Percentiles rank a stretch among this genome's conserved stretches.
Evolutionary conservation across 2,888 invertebrate species (phyloP).

Genomic region (Serripes groenlandicus): DNA sequence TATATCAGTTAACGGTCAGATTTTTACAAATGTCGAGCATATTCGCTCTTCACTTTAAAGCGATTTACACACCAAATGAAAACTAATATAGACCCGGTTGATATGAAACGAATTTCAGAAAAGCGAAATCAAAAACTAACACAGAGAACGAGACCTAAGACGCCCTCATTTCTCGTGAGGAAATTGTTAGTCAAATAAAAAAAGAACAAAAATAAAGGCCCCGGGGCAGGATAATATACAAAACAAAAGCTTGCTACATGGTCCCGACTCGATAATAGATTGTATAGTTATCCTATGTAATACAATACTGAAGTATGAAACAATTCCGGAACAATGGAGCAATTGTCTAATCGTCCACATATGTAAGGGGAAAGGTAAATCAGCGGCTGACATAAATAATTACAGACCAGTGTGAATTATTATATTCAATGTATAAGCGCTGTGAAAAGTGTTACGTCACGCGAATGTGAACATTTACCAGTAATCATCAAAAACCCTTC

Average conservation of each 20-base stretch:
- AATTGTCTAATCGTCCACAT: not conserved
- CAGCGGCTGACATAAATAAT: not conserved
- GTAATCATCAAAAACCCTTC: not conserved
- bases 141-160: not conserved
- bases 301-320: no score
- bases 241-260: not conserved
- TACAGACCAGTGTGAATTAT: not conserved
- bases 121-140: not conserved
- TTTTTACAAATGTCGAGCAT: no score
- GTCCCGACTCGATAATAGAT: not conserved
- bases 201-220: not conserved
- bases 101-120: no score
- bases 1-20: no score
- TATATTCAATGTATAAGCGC: not conserved
- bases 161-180: not conserved
- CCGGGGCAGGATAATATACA: not conserved
- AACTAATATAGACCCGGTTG: no score
- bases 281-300: no score
- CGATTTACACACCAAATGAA: no score
- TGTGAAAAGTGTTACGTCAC: not conserved
- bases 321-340: not conserved
- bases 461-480: not conserved
- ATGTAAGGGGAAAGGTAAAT: not conserved
- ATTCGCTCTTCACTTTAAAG: no score
- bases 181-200: not conserved